Evolutionary conservation across 2,888 invertebrate genomes (phyloP), one percentile per base, ranked within the genome.

Genomic region (Lasioglossum villosulum): DNA sequence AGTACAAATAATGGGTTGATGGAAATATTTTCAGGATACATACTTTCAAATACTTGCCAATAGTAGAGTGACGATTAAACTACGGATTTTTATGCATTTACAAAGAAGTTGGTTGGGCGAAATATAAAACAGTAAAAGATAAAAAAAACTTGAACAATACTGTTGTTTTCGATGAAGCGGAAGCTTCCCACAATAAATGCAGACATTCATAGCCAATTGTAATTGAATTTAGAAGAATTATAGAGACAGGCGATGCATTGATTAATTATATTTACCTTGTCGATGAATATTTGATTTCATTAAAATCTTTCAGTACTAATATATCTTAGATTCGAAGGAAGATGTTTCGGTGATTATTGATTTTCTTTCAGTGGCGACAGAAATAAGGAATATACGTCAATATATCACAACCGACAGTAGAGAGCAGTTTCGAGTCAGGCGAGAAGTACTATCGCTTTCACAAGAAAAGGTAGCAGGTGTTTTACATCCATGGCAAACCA

Each of bases 401-500:
- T 59, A 5, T 14, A 14, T 1, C 14, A 14, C 27, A 56, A 27
- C 56, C n/a, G n/a, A 12, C n/a, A 30, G 52, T 45, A 39, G 6
- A 23, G 68, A 37, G 19, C 34, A 74, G 63, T 34, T 16, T n/a
- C n/a, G n/a, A n/a, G 52, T 82, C 56, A 59, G 72, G 39, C 63
- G 74, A 66, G 63, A 52, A 30, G n/a, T 1, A 45, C 19, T 30
- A 45, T 16, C 45, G 42, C 70, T 63, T 75, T 75, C 77, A 70
- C 74, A 27, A 39, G 42, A 71, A 48, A 27, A 52, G 75, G 42
- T 48, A 39, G 52, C 59, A 48, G 27, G 68, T 45, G 74, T 70
- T 83, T 80, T 80, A 75, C 84, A 77, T 85, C 77, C 80, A 85
- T 63, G 34, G 78, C 59, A 42, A 75, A 66, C 75, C 74, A 82